phyloP scores from a whole-genome alignment of 2,888 invertebrate species.

The Selenia dentaria region DNA sequence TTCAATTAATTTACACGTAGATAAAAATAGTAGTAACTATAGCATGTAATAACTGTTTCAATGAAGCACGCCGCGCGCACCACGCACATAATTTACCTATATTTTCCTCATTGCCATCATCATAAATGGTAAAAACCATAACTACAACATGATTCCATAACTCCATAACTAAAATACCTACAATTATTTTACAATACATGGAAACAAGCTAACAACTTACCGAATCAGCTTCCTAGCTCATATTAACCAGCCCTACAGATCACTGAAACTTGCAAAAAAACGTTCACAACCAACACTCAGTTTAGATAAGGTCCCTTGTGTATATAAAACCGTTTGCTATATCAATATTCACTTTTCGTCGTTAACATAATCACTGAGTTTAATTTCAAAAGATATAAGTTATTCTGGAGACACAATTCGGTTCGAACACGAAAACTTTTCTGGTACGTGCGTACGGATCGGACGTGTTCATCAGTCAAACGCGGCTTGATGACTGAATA shows the following conservation, averaged over 20 bases:
- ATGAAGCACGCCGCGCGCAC: too few relatives aligned
- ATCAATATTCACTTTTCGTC: too few relatives aligned
- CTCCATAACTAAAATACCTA: too few relatives aligned
- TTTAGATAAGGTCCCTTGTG: too few relatives aligned
- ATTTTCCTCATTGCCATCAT: constrained; percentile 1
- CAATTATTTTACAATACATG: too few relatives aligned
- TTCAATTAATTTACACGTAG: too few relatives aligned
- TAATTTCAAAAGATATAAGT: not conserved
- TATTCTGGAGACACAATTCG: constrained; percentile 1
- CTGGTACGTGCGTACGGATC: not conserved
- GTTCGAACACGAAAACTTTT: constrained; percentile 10
- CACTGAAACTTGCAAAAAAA: constrained; percentile 7
- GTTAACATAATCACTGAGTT: not conserved
- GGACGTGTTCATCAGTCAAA: constrained; percentile 1
- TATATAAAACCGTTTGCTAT: too few relatives aligned
- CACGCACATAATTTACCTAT: too few relatives aligned
- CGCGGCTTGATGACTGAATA: constrained; percentile 4
- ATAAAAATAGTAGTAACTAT: too few relatives aligned
- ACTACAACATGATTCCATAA: not conserved
- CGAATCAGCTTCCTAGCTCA: constrained; percentile 16
- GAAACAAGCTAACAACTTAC: constrained; percentile 11
- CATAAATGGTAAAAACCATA: constrained; percentile 1
- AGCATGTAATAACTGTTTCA: too few relatives aligned
- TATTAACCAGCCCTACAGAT: not conserved
- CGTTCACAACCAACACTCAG: constrained; percentile 3